Percentiles rank a stretch among this genome's conserved stretches.
These are phyloP conservation scores for Xanthorhoe spadicearia DNA, from an alignment of 2,888 invertebrate genomes.

Conservation along the genomic window DNA sequence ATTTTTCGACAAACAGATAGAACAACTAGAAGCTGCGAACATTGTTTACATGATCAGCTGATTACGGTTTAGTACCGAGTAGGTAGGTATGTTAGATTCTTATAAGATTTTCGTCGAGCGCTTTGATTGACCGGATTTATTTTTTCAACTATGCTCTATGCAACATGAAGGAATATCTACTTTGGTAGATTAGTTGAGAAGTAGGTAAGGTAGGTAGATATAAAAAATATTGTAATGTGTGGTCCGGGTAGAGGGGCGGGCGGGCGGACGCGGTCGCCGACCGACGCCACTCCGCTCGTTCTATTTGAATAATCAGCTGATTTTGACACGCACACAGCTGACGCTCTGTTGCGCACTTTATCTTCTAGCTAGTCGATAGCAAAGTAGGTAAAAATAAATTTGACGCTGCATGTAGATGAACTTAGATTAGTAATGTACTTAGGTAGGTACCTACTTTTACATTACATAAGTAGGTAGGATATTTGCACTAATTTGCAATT, in stretches of 20 bases:
- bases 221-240: conserved; percentile 29
- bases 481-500: no score
- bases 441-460: background rate
- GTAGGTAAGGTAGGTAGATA: background rate
- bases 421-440: conserved; percentile 3
- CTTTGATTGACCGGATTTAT: background rate
- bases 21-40: conserved; percentile 44
- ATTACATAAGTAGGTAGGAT: no score
- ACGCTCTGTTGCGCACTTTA: conserved; percentile 74
- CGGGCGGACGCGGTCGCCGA: conserved; percentile 66
- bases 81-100: conserved; percentile 55
- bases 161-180: no score
- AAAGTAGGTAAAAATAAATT: conserved; percentile 23
- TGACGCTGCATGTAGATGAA: conserved; percentile 14
- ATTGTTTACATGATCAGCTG: conserved; percentile 84
- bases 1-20: conserved; percentile 1
- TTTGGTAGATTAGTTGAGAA: background rate
- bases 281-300: conserved; percentile 71
- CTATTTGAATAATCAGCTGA: conserved; percentile 86
- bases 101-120: conserved; percentile 53
- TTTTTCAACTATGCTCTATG: background rate
- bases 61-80: conserved; percentile 56
- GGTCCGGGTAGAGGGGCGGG: conserved; percentile 36
- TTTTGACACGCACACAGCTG: conserved; percentile 85
- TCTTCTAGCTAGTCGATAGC: conserved; percentile 54